Evolutionary conservation across 2,797 vertebrate genomes (phyloP), one percentile per base, ranked within the genome.

Genomic region (Rachycentron canadum): DNA sequence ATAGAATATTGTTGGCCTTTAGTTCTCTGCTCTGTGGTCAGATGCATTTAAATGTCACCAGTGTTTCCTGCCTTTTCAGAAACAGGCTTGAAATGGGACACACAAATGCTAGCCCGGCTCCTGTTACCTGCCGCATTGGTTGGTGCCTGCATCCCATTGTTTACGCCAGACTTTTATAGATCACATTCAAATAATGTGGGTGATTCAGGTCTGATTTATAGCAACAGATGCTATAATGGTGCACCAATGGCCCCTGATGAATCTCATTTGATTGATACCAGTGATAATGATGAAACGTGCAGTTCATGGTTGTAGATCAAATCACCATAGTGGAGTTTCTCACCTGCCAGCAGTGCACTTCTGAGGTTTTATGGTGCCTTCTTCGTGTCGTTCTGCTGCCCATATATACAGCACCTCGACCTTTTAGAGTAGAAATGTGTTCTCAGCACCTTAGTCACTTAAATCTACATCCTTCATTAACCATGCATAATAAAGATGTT

Each of bases 11-110:
- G 90, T 90, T 94, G 93, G 90, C 93, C 93, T 94, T 94, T 93
- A 77, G 73, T 88, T 91, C 82, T 41, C 85, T 83, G 87, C 89
- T 89, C 92, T 70, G 81, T 81, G 91, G 92, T 92, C 92, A 91
- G 90, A 92, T 91, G 88, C 91, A 93, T 94, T 92, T 94, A 93
- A 94, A 94, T 94, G 93, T 94, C 93, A 94, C 81, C 89, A 45
- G 85, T 84, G 90, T 91, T 92, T 91, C 90, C 88, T 92, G 89
- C 65, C 93, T 93, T 93, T 92, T 93, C 82, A 92, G 86, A 88
- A 90, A 88, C 82, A 62, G 82, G 68, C 84, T 85, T 75, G 83
- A 89, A 93, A 93, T 93, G 85, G 90, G 86, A 89, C 91, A 84
- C 92, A 91, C 73, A 93, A 93, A 94, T 92, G 87, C 86, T 90